Evolutionary conservation across 1,140 invertebrate genomes (phyloP).

Genomic region (Trialeurodes vaporariorum): DNA sequence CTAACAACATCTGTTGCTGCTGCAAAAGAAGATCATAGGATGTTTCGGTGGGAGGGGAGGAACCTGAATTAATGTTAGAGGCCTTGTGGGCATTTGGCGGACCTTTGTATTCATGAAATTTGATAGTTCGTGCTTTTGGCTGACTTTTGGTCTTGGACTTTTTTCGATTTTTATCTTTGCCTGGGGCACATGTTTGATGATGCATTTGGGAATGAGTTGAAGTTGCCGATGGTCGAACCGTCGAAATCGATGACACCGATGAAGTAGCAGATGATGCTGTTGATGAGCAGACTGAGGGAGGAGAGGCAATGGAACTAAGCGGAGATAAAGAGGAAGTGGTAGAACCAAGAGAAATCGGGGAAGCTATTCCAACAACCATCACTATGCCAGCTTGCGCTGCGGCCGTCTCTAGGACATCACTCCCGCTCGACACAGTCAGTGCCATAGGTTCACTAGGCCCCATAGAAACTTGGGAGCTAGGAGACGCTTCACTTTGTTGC

Average conservation of each 20-base stretch:
- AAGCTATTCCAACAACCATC: slow-evolving; percentile 35
- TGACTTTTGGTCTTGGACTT: slow-evolving; percentile 73
- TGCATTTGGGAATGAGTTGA: slow-evolving; percentile 45
- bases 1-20: slow-evolving; percentile 74
- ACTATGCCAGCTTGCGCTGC: slow-evolving; percentile 53
- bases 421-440: slow-evolving; percentile 1
- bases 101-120: slow-evolving; percentile 97
- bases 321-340: slow-evolving; percentile 21
- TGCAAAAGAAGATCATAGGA: slow-evolving; percentile 88
- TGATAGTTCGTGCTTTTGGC: slow-evolving; percentile 80
- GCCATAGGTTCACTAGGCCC: background rate
- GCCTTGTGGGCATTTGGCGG: slow-evolving; percentile 81
- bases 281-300: slow-evolving; percentile 17
- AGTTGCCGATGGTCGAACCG: slow-evolving; percentile 11
- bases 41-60: slow-evolving; percentile 55
- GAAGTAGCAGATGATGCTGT: slow-evolving; percentile 16
- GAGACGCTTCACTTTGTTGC: background rate
- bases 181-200: slow-evolving; percentile 43
- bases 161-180: slow-evolving; percentile 74
- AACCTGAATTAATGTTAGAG: slow-evolving; percentile 34
- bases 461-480: slow-evolving; percentile 1
- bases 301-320: slow-evolving; percentile 21
- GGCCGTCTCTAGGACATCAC: slow-evolving; percentile 40
- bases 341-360: slow-evolving; percentile 17
- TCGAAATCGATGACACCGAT: slow-evolving; percentile 14